Base-by-base conservation (phyloP, 1,140 invertebrate species). In the Zeugodacus cucurbitae region DNA sequence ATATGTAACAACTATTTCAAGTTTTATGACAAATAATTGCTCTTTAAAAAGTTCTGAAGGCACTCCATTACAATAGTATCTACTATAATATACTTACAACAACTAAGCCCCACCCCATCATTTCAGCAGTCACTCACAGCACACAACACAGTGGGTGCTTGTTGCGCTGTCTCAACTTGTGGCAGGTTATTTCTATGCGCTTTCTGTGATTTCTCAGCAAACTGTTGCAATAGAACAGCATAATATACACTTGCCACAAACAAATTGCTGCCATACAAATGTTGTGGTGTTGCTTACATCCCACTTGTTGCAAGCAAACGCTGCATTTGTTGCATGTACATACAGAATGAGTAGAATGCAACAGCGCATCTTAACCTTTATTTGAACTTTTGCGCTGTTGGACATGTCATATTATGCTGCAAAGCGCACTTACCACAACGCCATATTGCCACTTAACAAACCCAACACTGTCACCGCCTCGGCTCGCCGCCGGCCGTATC, bases 301-400 rank as follows among this genome's bases (percentile, higher is more conserved):
- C 74, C 74, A 82, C 74, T 82, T 82, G 74, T 82, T 82, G 17
- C 41, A n/a, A 34, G 1, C 58, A 59, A 59, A 22, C 20, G 6
- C 6, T n/a, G 58, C n/a, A 59, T 59, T 59, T 59, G 6, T 59
- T 59, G 58, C 58, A 59, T 17, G 17, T 41, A 32, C 26, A 17
- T n/a, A 3, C 48, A 10, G 11, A 48, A 48, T 14, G 17, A 48
- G 48, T 14, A 48, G 11, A 14, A 14, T 48, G 48, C n/a, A 82
- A 29, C 74, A 82, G 41, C 74, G 41, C 74, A 44, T 82, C 74
- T 87, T 87, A 59, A 87, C 86, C 86, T 62, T 58, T 59, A 87
- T 62, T 87, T 87, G 86, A 87, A 87, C 86, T 87, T 62, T 62
- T 87, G 86, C 86, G 86, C 54, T 62, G 86, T 62, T 87, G 86